phyloP scores from a whole-genome alignment of 2,888 invertebrate species.

The Conistra vaccinii region DNA sequence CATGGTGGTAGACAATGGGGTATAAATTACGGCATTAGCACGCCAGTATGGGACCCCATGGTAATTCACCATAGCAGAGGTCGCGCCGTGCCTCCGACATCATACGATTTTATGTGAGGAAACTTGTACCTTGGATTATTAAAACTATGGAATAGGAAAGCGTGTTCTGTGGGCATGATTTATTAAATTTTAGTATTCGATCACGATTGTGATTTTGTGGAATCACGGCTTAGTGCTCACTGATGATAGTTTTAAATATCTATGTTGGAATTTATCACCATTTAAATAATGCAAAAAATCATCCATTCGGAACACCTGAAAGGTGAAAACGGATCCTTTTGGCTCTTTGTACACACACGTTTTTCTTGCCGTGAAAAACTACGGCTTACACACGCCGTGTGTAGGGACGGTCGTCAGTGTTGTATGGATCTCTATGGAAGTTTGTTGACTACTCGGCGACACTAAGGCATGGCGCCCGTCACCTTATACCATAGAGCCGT shows the following conservation, averaged over 20 bases:
- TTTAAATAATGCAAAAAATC: not conserved
- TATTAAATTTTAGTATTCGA: conserved; percentile 41
- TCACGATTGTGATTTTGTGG: conserved; percentile 32
- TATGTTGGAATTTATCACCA: not conserved
- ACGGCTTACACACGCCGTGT: too few relatives aligned
- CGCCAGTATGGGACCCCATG: conserved; percentile 64
- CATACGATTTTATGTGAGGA: conserved; percentile 68
- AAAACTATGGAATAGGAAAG: conserved; percentile 59
- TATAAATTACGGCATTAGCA: conserved; percentile 77
- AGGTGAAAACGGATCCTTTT: not conserved
- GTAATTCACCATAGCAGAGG: conserved; percentile 68
- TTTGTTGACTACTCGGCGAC: too few relatives aligned
- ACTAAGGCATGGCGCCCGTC: too few relatives aligned
- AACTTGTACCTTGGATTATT: conserved; percentile 62
- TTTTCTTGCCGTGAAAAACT: too few relatives aligned
- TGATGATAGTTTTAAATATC: not conserved
- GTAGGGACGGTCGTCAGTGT: too few relatives aligned
- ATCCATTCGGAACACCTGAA: not conserved
- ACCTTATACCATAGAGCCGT: too few relatives aligned
- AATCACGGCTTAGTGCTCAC: not conserved
- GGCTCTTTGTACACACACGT: too few relatives aligned
- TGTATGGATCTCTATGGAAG: too few relatives aligned
- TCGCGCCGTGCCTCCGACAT: conserved; percentile 66
- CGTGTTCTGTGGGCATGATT: conserved; percentile 36
- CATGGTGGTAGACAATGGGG: conserved; percentile 78